Percentiles rank a stretch among this genome's conserved stretches.
Conservation (phyloP, 2,888 invertebrate genomes). For the Myopa tessellatipennis region DNA sequence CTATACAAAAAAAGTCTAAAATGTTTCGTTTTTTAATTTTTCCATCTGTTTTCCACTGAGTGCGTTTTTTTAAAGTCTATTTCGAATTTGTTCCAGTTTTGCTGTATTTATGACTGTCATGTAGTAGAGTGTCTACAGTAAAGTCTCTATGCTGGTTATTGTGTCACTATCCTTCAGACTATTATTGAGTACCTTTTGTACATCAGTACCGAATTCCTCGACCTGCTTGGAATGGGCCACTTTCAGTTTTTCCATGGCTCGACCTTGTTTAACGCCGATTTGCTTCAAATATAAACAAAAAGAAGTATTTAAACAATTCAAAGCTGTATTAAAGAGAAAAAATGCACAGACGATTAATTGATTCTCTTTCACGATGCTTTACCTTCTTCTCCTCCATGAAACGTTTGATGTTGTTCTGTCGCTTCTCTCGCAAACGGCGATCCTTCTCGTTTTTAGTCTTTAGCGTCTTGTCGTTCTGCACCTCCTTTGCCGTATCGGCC, state of each 20-base stretch:
- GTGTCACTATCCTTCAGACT: conserved; percentile 58
- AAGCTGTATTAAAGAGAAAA: not conserved
- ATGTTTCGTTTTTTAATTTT: no score
- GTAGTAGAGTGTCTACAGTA: conserved; percentile 57
- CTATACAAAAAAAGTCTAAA: no score
- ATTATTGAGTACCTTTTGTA: conserved; percentile 77
- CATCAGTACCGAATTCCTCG: conserved; percentile 88
- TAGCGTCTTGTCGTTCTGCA: conserved; percentile 94
- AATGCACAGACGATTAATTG: not conserved
- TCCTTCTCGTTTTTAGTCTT: conserved; percentile 98
- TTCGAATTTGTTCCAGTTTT: not conserved
- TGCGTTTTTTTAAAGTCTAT: no score
- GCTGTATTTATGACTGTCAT: not conserved
- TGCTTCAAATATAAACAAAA: conserved; percentile 66
- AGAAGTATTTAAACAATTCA: not conserved
- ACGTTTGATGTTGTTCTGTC: conserved; percentile 97
- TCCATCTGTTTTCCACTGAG: no score
- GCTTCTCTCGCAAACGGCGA: conserved; percentile 90
- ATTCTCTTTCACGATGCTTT: not conserved
- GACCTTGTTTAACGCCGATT: conserved; percentile 87
- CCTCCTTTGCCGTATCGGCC: conserved; percentile 96
- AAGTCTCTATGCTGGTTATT: conserved; percentile 67
- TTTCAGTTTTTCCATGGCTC: conserved; percentile 92
- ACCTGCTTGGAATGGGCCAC: conserved; percentile 92
- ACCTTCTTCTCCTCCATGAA: conserved; percentile 95